Percentiles rank a stretch among this genome's conserved stretches.
Evolutionary conservation across 2,888 invertebrate species (phyloP).

Genomic region (Protophormia terraenovae): DNA sequence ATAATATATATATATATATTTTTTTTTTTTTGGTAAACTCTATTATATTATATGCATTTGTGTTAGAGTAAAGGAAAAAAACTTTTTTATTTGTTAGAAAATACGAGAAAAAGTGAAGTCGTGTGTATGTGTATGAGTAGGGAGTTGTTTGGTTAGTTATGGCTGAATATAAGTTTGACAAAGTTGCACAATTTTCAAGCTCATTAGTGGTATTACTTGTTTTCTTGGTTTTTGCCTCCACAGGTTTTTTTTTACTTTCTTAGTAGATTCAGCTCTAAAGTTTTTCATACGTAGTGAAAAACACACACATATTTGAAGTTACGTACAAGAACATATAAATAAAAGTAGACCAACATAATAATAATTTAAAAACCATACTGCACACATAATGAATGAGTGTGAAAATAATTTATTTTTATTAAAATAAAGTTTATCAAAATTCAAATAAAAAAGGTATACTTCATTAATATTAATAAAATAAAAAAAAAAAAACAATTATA

Average conservation of each 20-base stretch:
- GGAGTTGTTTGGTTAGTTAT: constrained; percentile 35
- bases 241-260: neutral
- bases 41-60: constrained; percentile 4
- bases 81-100: constrained; percentile 10
- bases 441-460: neutral
- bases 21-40: constrained; percentile 34
- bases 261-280: neutral
- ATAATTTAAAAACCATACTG: neutral
- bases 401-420: constrained; percentile 23
- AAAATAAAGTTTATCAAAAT: neutral
- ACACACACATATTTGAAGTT: neutral
- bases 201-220: constrained; percentile 63
- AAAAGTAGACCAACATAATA: neutral
- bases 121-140: neutral
- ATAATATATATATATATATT: too few species aligned
- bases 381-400: neutral
- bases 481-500: too few species aligned
- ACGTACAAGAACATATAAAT: neutral
- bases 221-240: constrained; percentile 27
- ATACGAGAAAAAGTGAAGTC: too few species aligned
- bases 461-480: neutral
- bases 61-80: neutral
- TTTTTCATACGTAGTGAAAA: neutral
- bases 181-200: constrained; percentile 68
- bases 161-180: constrained; percentile 58